A percentile compares a stretch with the other conserved stretches of the same genome.
Conservation (phyloP, 1,140 invertebrate species). For the Saxidomus purpurata region DNA sequence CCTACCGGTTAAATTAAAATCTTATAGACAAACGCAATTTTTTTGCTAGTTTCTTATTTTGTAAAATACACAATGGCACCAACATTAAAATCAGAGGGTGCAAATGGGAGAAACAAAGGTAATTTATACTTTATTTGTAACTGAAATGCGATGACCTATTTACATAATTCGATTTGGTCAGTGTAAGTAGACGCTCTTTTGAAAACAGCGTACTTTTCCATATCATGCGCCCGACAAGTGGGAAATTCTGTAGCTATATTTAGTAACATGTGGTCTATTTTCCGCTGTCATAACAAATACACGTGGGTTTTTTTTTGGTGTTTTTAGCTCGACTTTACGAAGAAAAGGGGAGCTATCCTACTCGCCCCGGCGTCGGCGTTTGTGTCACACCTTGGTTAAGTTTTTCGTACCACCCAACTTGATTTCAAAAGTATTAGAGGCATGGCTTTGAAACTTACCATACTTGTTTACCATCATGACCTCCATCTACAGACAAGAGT, state of each 20-base stretch:
- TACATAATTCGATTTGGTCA: background rate
- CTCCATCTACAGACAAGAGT: too few relatives aligned
- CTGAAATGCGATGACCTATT: background rate
- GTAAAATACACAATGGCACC: background rate
- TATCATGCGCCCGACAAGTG: background rate
- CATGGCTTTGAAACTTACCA: too few relatives aligned
- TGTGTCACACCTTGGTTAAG: too few relatives aligned
- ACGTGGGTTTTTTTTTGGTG: conserved; percentile 10
- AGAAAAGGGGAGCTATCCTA: too few relatives aligned
- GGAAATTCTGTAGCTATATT: background rate
- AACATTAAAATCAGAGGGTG: background rate
- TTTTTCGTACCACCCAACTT: too few relatives aligned
- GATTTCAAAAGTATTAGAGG: too few relatives aligned
- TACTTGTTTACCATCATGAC: too few relatives aligned
- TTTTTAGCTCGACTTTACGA: too few relatives aligned
- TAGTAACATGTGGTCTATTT: background rate
- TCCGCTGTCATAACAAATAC: background rate
- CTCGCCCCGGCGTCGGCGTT: too few relatives aligned
- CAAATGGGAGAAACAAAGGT: conserved; percentile 6
- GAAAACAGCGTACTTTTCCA: background rate
- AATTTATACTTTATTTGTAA: background rate
- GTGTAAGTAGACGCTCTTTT: background rate
- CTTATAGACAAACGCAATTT: too few relatives aligned
- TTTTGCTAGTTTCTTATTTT: too few relatives aligned
- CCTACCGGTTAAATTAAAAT: too few relatives aligned